Base-by-base conservation (phyloP, 2,797 vertebrate genomes). In the Cuniculus paca region DNA sequence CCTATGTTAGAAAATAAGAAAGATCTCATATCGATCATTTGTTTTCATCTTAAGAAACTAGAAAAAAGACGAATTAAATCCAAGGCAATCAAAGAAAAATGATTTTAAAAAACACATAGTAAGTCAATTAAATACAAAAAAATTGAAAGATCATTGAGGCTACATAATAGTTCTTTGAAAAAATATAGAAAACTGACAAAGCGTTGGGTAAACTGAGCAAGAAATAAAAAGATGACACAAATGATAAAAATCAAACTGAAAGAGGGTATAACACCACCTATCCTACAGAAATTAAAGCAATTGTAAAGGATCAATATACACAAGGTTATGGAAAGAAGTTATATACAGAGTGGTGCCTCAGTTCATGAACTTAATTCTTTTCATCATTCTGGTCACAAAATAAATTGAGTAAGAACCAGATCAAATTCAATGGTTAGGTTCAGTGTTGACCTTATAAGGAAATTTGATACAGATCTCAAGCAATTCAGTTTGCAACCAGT, bases 21-120 rank as follows among this genome's bases (percentile, higher is more conserved):
- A 84, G 10, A 60, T 80, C 20, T 68, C 56, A 80, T 45, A 85
- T 70, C 11, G 88, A 17, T 79, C 80, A 61, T 13, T 58, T 65
- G 28, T n/a, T 91, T 96, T 42, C 24, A 60, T n/a, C 9, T 68
- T 87, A 75, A 84, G 50, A 95, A 94, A 54, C 36, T 80, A 80
- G n/a, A 52, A n/a, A 56, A 48, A 88, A 4, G 79, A 24, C 28
- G 72, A 75, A 79, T 19, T 65, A 97, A 96, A 16, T 20, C 24
- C 26, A 80, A 75, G 83, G 50, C 14, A 93, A 50, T 31, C 1
- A 83, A 7, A 83, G 20, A 94, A 83, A 93, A 39, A 82, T 31
- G 39, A 94, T 74, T 36, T 4, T 13, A 79, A 74, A 95, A 86
- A 54, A 85, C 28, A 45, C 26, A 84, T 11, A 84, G 28, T 1